A percentile compares a stretch with the other conserved stretches of the same genome.
Conservation (phyloP, 2,113 vertebrate species). For the Uria aalge region DNA sequence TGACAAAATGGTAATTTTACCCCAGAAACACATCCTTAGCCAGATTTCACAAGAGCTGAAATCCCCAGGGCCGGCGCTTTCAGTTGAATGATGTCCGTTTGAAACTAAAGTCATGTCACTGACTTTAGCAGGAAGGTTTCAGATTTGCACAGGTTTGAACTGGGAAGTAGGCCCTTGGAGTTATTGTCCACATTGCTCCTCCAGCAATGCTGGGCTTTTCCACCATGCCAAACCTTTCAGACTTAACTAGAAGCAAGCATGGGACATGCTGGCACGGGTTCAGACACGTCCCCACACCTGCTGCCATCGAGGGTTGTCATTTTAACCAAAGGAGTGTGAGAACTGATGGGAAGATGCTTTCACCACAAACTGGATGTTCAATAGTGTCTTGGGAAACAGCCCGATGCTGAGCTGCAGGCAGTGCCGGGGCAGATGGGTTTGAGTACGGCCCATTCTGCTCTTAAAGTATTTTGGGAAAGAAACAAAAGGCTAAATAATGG, state of each 20-base stretch:
- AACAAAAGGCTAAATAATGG: neutral
- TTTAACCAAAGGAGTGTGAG: neutral
- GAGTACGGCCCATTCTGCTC: neutral
- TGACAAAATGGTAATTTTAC: neutral
- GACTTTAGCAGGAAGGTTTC: neutral
- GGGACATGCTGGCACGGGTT: neutral
- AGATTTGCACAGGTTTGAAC: too few relatives aligned
- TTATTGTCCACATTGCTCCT: neutral
- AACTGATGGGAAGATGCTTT: slow-evolving; percentile 8
- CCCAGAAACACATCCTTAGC: neutral
- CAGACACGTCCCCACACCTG: neutral
- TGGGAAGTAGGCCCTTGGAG: fast-evolving
- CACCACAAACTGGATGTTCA: slow-evolving; percentile 3
- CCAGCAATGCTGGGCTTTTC: neutral
- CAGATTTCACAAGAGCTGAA: neutral
- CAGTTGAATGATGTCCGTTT: neutral
- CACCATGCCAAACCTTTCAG: neutral
- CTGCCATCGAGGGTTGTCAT: fast-evolving
- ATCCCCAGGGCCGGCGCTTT: neutral
- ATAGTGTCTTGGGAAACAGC: neutral
- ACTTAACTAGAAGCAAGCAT: neutral
- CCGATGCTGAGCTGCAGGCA: neutral
- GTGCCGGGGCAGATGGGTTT: neutral
- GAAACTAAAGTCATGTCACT: neutral
- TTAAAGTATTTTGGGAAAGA: neutral